Base-by-base conservation (phyloP, 92 coral and sea anemone species). In the Siderastrea siderea region DNA sequence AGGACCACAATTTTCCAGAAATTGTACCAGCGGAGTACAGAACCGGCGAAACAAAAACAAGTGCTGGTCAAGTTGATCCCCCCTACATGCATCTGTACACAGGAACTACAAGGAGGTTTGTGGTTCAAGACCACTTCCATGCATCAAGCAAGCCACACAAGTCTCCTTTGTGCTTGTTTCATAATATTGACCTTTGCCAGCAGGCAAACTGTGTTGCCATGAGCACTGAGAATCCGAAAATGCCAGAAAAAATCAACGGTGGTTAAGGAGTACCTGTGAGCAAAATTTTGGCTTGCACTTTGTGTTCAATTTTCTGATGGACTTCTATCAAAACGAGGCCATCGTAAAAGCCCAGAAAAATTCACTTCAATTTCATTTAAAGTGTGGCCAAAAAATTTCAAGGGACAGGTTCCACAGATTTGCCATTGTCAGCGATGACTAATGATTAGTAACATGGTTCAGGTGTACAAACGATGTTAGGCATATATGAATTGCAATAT, bases 191-290 rank as follows among this genome's bases (percentile, higher is more conserved):
- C 52, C 84, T 80, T 59, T 80, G 72, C 15, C 53, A 17, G 19
- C 84, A 80, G 52, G 15, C 84, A 38, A 80, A 80, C 13, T 13
- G 68, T 6, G 17, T 80, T 15, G 17, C 72, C 16, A 80, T 77
- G 8, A 80, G 84, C 54, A 59, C 43, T 51, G 19, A 11, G 84
- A 63, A 43, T 17, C 76, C 17, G 43, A 63, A 46, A 80, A 80
- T 38, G 5, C 55, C 4, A 60, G 74, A 45, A 62, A 80, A 80
- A 80, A 80, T 62, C n/a, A 13, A 11, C 53, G 84, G 6, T 5
- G 84, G 12, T 63, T 80, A 26, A 60, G 84, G 15, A 80, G 84
- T 71, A 26, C 84, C 17, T 80, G 84, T 64, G 58, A 5, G 19
- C 84, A 80, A 43, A 80, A 58, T 45, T 80, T 80, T 80, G 82